Conservation (phyloP, 1,140 invertebrate genomes). For the Pseudomyrmex pallidus region DNA sequence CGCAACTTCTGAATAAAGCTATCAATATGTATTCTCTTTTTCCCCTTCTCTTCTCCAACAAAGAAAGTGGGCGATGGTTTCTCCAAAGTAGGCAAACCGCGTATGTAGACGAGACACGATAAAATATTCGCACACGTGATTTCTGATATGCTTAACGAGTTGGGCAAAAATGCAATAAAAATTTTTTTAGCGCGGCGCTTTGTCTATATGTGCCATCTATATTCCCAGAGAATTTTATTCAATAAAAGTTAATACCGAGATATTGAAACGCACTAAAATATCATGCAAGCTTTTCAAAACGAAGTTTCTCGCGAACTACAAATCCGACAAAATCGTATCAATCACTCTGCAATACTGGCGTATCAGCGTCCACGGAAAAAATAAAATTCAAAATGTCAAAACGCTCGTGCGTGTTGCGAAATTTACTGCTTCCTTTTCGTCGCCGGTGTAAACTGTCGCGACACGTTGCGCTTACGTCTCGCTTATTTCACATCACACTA, state of each 20-base stretch:
- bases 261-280: neutral
- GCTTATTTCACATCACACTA: constrained; percentile 44
- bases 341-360: constrained; percentile 18
- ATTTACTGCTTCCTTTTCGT: neutral
- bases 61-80: constrained; percentile 17
- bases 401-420: neutral
- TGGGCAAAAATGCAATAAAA: neutral
- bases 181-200: neutral
- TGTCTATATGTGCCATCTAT: neutral
- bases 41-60: no score
- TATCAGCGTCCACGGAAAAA: neutral
- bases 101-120: neutral
- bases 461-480: constrained; percentile 24
- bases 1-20: neutral
- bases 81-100: neutral
- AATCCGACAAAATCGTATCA: constrained; percentile 15
- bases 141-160: neutral
- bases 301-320: neutral
- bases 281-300: neutral
- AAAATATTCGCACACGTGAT: constrained; percentile 14
- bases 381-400: constrained; percentile 18
- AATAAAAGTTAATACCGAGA: neutral
- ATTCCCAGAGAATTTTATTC: neutral
- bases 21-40: no score
- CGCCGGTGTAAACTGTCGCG: constrained; percentile 3